phyloP scores from a whole-genome alignment of 53 echinoderm and acorn worm genomes.

The Arbacia lixula region DNA sequence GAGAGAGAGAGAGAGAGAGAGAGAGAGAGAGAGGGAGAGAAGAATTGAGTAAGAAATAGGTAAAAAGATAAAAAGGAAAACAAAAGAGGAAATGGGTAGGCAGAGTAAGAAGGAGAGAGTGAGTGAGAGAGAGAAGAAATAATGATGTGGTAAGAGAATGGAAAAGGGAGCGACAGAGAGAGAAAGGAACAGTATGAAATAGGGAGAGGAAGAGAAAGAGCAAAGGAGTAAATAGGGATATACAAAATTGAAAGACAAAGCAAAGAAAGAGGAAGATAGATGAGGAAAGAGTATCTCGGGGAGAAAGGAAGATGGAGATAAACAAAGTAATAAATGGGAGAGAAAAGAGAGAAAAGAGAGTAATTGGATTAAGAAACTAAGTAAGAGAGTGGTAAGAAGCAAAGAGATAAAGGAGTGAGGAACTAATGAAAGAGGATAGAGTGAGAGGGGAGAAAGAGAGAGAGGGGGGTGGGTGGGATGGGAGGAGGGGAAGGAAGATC shows the following conservation, averaged over 20 bases:
- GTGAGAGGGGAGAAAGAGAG: background rate
- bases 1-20: background rate
- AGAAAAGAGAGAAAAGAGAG: background rate
- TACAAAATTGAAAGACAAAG: background rate
- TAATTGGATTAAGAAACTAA: too few species aligned
- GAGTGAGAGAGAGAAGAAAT: background rate
- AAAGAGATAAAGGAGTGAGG: too few species aligned
- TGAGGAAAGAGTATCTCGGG: background rate
- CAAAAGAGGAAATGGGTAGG: background rate
- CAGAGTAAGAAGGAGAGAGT: background rate
- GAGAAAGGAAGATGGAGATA: background rate
- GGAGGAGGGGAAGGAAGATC: background rate
- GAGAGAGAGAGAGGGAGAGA: background rate
- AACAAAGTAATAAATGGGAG: background rate
- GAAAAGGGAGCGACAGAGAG: background rate
- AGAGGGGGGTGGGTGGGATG: background rate
- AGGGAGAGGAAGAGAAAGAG: background rate
- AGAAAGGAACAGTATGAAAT: background rate
- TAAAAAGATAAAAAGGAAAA: background rate
- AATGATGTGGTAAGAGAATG: too few species aligned
- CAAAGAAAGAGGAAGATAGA: background rate
- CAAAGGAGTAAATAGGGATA: background rate
- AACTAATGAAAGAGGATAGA: too few species aligned
- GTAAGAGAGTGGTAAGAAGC: too few species aligned
- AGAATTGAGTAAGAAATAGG: background rate